Base-by-base conservation (phyloP, 2,888 invertebrate species). In the Schizaphis graminum region DNA sequence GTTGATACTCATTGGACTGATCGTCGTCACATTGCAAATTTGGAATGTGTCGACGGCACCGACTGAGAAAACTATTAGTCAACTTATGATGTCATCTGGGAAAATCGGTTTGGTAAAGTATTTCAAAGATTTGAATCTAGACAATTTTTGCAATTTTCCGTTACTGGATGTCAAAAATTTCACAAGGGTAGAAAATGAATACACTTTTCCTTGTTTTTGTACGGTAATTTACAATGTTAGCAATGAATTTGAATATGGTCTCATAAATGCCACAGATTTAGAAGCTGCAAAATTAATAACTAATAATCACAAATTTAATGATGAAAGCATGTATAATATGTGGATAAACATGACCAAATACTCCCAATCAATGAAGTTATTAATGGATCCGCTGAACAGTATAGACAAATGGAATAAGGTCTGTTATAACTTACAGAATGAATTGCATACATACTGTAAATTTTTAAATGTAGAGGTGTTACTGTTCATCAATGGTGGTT, bases 401-500 rank as follows among this genome's bases (percentile, higher is more conserved):
- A 28, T 49, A 4, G 24, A 5, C 0, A 61, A 86, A 87, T 94
- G 86, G 91, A 57, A 86, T 11, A 41, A 4, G 3, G 21, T 94
- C 53, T 94, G 90, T 94, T 85, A 84, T 16, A 88, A 88, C 47
- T 11, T 57, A 1, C 8, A 67, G 0, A 13, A 91, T 28, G 21
- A 86, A 10, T 13, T 53, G 4, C 1, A 26, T 44, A 21, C 49
- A 1, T 53, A 35, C 41, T 94, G 94, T 90, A 86, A 91, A 28
- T 90, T 94, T 57, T 90, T 94, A 67, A 91, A 87, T n/a, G n/a
- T 91, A 44, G 94, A 94, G 35, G 53, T 94, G 21, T 61, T 90
- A 47, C 57, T 86, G 1, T 53, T 91, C 8, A 1, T 67, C 0
- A 67, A 53, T 61, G 41, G 1, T 28, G 5, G 11, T 35, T 77